Evolutionary conservation across 2,113 vertebrate species (phyloP), one percentile per base, ranked within the genome.

Genomic region (Sminthopsis crassicaudata): DNA sequence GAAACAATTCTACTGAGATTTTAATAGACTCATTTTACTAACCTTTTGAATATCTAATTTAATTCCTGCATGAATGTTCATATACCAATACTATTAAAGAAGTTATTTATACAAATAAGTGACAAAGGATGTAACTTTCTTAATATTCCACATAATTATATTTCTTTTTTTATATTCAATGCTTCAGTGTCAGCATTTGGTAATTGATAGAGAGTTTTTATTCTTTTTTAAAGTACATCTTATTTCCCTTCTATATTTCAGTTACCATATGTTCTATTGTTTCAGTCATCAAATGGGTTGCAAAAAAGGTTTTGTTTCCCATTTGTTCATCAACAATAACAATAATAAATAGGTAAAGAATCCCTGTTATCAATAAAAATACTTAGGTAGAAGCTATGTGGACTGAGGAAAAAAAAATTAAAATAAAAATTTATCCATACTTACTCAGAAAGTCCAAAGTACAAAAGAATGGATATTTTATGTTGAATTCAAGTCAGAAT

Each of bases 341-440:
- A 16, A 84, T 19, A 84, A 84, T 42, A 84, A 42, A 42, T 84
- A 42, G 67, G 1, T 42, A 84, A 76, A n/a, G 60, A 76, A n/a
- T 25, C 89, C 95, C 46, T 91, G 14, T 94, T 92, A 89, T 95
- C 97, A 5, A 57, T 91, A 97, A 76, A 97, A 94, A 94, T 94
- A 97, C 93, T 92, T 95, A 48, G 8, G 24, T 94, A 24, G 50
- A 22, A 93, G 53, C 91, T 95, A 93, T 90, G 14, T 36, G 0
- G 7, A 96, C 96, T 97, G 97, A 93, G 23, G 3, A 90, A 52
- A 95, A 50, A 7, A 51, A 51, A 51, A 10, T 10, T 1, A 48
- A 51, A 53, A 6, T 96, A 90, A 60, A 92, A 53, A 42, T 0
- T 84, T 84, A 1, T 92, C 90, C 53, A 90, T 95, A 67, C 92